Conservation (phyloP, 2,888 invertebrate genomes). For the Leptinotarsa peninsularis region DNA sequence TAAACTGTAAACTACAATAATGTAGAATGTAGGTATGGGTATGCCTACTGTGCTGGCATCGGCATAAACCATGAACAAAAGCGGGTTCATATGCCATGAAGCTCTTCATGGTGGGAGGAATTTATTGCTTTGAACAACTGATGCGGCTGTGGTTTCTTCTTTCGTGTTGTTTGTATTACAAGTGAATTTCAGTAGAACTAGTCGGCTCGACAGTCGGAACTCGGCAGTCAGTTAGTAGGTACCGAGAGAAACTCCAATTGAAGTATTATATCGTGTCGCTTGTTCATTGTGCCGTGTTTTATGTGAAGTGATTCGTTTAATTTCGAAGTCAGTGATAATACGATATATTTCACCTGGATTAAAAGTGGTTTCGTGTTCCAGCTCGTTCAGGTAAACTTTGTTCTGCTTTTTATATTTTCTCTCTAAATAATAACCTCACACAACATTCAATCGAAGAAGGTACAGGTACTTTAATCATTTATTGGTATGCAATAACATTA, state of each 20-base stretch:
- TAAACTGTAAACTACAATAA: not conserved
- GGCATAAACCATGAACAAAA: not conserved
- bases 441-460: not conserved
- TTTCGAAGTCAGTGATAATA: not conserved
- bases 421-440: not conserved
- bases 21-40: not conserved
- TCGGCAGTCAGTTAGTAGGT: not conserved
- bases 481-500: too few species aligned
- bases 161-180: slow-evolving; percentile 12
- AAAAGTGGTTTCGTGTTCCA: not conserved
- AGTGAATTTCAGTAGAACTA: not conserved
- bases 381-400: not conserved
- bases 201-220: not conserved
- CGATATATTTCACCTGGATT: slow-evolving; percentile 6
- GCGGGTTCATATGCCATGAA: slow-evolving; percentile 13
- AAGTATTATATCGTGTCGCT: not conserved
- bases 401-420: not conserved
- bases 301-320: slow-evolving; percentile 13
- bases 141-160: slow-evolving; percentile 11
- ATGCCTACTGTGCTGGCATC: not conserved
- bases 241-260: not conserved
- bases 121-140: slow-evolving; percentile 3
- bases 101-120: slow-evolving; percentile 7
- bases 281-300: not conserved
- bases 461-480: not conserved